These are phyloP conservation scores for Tetramorium alpestre DNA, from an alignment of 1,140 invertebrate species.

Conservation along the genomic window DNA sequence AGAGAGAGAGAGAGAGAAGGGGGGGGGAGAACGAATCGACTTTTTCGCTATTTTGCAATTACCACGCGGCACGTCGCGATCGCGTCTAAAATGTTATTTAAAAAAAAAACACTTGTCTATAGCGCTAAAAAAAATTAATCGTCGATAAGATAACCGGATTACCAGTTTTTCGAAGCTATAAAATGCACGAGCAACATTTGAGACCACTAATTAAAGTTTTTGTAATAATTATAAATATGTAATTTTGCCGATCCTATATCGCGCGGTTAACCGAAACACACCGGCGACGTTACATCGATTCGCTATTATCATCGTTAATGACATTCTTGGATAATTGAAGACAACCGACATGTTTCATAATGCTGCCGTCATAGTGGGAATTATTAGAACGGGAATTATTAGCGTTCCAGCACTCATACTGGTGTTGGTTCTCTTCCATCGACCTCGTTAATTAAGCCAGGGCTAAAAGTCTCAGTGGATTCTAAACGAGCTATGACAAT, in stretches of 20 bases:
- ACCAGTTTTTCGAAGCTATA: background rate
- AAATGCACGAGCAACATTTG: background rate
- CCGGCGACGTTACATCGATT: background rate
- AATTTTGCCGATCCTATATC: background rate
- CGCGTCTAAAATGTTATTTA: background rate
- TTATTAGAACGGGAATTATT: slow-evolving; percentile 38
- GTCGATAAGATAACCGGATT: background rate
- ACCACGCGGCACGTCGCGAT: background rate
- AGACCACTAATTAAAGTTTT: background rate
- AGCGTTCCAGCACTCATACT: slow-evolving; percentile 45
- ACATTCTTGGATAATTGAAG: slow-evolving; percentile 47
- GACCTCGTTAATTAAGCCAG: slow-evolving; percentile 55
- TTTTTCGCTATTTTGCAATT: background rate
- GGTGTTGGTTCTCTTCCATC: slow-evolving; percentile 53
- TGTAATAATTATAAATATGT: background rate
- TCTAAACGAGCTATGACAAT: slow-evolving; percentile 61
- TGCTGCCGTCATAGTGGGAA: background rate
- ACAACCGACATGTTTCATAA: slow-evolving; percentile 15
- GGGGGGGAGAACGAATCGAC: background rate
- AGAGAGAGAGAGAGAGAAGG: too few relatives aligned
- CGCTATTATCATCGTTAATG: background rate
- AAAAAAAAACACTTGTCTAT: background rate
- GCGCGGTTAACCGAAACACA: background rate
- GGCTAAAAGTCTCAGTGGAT: slow-evolving; percentile 55
- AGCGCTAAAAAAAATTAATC: background rate